Evolutionary conservation across 2,113 vertebrate genomes (phyloP), one percentile per base, ranked within the genome.

Genomic region (Mellivora capensis): DNA sequence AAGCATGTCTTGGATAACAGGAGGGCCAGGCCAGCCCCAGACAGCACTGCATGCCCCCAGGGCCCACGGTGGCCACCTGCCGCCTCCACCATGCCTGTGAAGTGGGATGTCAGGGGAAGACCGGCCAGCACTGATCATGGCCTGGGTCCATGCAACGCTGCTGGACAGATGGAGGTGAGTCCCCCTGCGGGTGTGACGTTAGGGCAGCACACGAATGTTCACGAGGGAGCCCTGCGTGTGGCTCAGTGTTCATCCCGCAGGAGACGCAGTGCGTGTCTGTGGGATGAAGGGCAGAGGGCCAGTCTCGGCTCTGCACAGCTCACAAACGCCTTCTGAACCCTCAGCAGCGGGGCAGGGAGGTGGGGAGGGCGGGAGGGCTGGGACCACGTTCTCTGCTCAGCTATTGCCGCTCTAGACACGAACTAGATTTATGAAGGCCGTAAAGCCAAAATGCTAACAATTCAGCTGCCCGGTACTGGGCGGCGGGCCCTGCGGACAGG

Each of bases 151-250:
- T 11, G 39, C 61, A 34, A 42, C 3, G 18, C 61, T 4, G 7
- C 34, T 0, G 17, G n/a, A n/a, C n/a, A 67, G 52, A 89, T 1
- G n/a, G 71, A 80, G 39, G 34, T 21, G 18, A 72, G 49, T 11
- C 11, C 9, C 6, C 11, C 1, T 1, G n/a, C 2, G 31, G 29
- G 42, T 31, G 74, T 18, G 39, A 47, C 3, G 9, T n/a, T 5
- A 13, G 39, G 13, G 39, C 52, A 23, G 31, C 5, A 11, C 39
- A 3, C 17, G 27, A 4, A 6, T 0, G 44, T 67, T 11, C 7
- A 1, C 47, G 29, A 0, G 3, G 47, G 37, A 54, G 76, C n/a
- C 42, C 27, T 23, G 34, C 11, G 1, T 29, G 23, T 0, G 0
- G 13, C 37, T 42, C 2, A 0, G 37, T 1, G 18, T 57, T 18